phyloP scores from a whole-genome alignment of 2,888 invertebrate genomes.

The Polydrusus tereticollis region DNA sequence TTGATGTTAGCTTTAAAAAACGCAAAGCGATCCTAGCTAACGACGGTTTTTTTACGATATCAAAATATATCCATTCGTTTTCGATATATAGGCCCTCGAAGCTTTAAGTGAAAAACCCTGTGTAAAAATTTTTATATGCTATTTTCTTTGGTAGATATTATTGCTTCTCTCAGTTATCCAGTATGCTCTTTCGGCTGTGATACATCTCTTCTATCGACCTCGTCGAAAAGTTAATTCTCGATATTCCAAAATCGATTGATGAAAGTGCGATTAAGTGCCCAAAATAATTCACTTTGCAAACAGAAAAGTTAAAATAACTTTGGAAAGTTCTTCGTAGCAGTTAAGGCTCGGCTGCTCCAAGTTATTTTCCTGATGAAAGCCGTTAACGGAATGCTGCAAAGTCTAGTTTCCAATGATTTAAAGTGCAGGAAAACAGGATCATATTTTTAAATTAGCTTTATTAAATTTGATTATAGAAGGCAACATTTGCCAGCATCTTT shows the following conservation, averaged over 20 bases:
- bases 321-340: slow-evolving; percentile 15
- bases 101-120: no score
- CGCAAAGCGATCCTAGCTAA: no score
- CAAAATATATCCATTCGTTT: no score
- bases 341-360: slow-evolving; percentile 20
- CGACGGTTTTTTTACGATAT: no score
- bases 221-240: slow-evolving; percentile 5
- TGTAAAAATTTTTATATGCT: no score
- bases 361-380: slow-evolving; percentile 23
- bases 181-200: not conserved
- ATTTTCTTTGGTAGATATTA: no score
- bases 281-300: slow-evolving; percentile 42
- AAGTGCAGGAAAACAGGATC: no score
- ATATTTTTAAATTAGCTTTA: no score
- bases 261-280: slow-evolving; percentile 36
- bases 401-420: not conserved
- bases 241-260: slow-evolving; percentile 38
- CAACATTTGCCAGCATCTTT: no score
- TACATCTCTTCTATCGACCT: not conserved
- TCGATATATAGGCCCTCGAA: no score
- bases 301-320: slow-evolving; percentile 46
- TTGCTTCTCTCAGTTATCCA: not conserved
- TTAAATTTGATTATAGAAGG: no score
- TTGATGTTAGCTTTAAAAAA: no score
- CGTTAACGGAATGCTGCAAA: not conserved